phyloP scores from a whole-genome alignment of 2,797 vertebrate species.

The Argya squamiceps region DNA sequence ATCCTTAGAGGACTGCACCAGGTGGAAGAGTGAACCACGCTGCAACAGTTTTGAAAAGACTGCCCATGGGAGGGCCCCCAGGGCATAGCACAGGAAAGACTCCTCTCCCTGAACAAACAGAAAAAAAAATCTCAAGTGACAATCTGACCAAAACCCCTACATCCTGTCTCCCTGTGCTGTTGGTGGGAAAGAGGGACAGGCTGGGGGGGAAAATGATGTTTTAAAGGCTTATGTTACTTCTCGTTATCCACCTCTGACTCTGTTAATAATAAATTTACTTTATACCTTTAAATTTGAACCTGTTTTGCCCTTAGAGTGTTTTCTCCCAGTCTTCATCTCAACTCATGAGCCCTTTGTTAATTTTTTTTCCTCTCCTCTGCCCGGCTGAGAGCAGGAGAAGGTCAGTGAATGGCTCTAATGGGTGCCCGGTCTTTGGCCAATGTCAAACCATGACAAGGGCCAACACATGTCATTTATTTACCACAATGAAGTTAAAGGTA shows the following conservation, averaged over 20 bases:
- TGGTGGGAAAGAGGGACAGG: background rate
- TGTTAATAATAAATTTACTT: background rate
- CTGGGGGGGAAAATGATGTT: background rate
- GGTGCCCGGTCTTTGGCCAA: background rate
- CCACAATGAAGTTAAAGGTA: background rate
- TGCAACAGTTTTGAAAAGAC: background rate
- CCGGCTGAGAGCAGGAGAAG: background rate
- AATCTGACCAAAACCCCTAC: background rate
- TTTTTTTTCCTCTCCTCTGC: background rate
- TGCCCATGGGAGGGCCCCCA: background rate
- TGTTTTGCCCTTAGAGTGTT: background rate
- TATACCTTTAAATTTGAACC: background rate
- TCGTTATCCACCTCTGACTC: background rate
- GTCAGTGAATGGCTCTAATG: background rate
- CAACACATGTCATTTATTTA: background rate
- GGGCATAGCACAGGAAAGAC: background rate
- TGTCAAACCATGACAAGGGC: background rate
- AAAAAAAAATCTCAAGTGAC: background rate
- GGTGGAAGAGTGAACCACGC: accelerated
- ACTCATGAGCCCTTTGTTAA: background rate
- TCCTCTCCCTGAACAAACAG: background rate
- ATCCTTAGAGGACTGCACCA: background rate
- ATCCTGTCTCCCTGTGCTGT: background rate
- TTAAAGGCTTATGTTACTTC: background rate
- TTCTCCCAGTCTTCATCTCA: background rate